Base-by-base conservation (phyloP, 1,140 invertebrate species). In the Macrocentrus cingulum region DNA sequence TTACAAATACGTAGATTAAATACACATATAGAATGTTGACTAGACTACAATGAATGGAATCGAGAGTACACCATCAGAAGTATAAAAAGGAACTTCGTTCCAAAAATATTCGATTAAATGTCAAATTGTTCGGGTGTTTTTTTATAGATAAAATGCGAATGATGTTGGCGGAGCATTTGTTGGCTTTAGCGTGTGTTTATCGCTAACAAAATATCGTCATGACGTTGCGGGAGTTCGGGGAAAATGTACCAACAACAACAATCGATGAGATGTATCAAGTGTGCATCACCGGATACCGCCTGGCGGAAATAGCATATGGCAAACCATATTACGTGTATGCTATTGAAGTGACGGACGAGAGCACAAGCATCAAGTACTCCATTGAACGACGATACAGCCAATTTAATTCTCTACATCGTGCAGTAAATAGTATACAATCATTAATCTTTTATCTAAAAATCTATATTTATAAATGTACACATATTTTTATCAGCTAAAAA, bases 341-440 rank as follows among this genome's bases (percentile, higher is more conserved):
- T 11, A 71, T 86, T 52, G 80, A 85, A 69, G 77, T 86, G 25
- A 62, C 80, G 25, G 70, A 79, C 39, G 60, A 66, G 2, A 69
- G 60, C 20, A 72, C 64, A 51, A 80, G 81, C 9, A 66, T 68
- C 22, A 77, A 70, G 57, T 77, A 83, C 65, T 71, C 65, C 44
- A 67, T 84, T 25, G 83, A 86, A 61, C 83, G 78, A 67, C 72
- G 84, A 71, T 86, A 86, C 63, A 83, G 82, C 56, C 82, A 84
- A 67, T 86, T 86, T 71, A 84, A 83, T 58, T 74, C 79, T n/a
- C 66, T 86, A n/a, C 83, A 85, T 68, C 80, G 84, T 57, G 77
- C 81, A 76, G 83, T 85, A 76, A 63, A 68, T 42, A n/a, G n/a
- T n/a, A n/a, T n/a, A n/a, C n/a, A n/a, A n/a, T 20, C 8, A 54